Percentiles rank a stretch among this genome's conserved stretches.
phyloP scores from a whole-genome alignment of 2,113 vertebrate species.

The Mormoops blainvillei region DNA sequence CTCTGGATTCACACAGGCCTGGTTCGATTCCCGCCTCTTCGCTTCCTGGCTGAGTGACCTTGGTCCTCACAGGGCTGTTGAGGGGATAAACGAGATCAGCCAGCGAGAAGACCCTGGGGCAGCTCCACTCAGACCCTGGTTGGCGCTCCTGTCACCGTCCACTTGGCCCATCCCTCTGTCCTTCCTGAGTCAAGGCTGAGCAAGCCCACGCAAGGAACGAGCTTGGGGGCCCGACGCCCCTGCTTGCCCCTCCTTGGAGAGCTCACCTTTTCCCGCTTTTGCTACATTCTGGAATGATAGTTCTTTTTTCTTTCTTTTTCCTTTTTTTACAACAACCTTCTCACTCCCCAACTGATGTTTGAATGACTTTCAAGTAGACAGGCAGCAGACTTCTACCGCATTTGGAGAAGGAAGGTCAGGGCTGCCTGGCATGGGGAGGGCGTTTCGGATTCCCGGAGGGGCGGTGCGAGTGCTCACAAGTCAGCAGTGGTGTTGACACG shows the following conservation, averaged over 20 bases:
- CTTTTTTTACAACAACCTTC: neutral
- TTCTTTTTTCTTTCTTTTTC: neutral
- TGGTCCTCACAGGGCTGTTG: too few species aligned
- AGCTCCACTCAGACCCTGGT: too few species aligned
- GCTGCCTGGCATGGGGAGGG: neutral
- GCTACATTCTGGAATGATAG: neutral
- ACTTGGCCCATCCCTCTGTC: neutral
- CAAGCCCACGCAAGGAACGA: neutral
- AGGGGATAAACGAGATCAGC: neutral
- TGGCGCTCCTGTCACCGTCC: rapidly evolving
- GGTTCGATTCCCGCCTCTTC: neutral
- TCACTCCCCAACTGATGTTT: neutral
- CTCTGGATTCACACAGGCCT: neutral
- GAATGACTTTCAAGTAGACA: neutral
- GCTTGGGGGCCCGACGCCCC: neutral
- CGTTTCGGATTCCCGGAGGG: neutral
- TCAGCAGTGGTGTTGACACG: neutral
- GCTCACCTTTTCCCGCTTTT: neutral
- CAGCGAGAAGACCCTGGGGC: neutral
- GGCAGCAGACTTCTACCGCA: neutral
- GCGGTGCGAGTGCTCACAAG: rapidly evolving
- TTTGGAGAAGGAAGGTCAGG: neutral
- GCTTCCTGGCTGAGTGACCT: neutral
- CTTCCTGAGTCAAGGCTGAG: neutral
- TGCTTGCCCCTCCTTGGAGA: neutral